Conservation (phyloP, 2,888 invertebrate genomes). For the Ectemnius lituratus region DNA sequence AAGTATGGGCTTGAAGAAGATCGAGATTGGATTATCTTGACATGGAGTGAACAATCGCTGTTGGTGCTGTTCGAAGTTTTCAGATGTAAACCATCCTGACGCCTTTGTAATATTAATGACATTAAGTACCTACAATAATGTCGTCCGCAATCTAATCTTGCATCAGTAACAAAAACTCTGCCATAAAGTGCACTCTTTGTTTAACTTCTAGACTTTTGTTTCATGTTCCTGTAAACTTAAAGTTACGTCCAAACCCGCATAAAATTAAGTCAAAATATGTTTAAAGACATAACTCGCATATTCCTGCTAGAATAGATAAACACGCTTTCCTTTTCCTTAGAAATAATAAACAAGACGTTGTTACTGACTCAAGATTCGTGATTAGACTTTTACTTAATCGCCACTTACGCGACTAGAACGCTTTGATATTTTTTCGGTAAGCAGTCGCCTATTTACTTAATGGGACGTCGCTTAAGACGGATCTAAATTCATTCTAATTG, state of each 20-base stretch:
- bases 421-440: slow-evolving; percentile 2
- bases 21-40: too few relatives aligned
- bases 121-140: slow-evolving; percentile 43
- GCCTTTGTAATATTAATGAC: slow-evolving; percentile 14
- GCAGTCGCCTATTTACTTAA: slow-evolving; percentile 6
- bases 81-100: slow-evolving; percentile 7
- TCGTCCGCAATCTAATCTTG: slow-evolving; percentile 35
- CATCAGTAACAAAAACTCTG: slow-evolving; percentile 34
- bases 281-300: neutral
- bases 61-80: neutral
- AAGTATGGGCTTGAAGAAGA: too few relatives aligned
- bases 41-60: neutral
- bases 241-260: neutral
- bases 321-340: neutral
- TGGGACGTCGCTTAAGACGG: slow-evolving; percentile 11
- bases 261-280: slow-evolving; percentile 3
- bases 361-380: slow-evolving; percentile 37
- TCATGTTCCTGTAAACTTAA: neutral
- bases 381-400: slow-evolving; percentile 9
- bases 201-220: neutral
- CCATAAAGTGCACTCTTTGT: neutral
- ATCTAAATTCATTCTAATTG: slow-evolving; percentile 9
- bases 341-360: neutral
- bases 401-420: slow-evolving; percentile 7
- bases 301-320: neutral